A percentile compares a stretch with the other conserved stretches of the same genome.
Evolutionary conservation across 2,888 invertebrate species (phyloP).

Genomic region (Embidobia sp.): DNA sequence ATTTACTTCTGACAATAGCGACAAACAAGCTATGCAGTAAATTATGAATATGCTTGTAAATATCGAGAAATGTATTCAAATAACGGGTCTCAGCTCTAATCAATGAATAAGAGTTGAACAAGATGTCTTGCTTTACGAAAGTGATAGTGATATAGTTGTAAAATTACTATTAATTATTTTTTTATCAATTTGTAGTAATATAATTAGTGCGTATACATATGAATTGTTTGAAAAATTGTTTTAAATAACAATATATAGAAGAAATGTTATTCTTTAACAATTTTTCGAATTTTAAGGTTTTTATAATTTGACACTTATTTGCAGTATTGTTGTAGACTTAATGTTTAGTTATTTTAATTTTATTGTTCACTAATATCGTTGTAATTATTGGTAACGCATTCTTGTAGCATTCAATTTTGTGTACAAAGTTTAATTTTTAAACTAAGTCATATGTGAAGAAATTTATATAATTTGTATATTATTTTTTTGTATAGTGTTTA

Average conservation of each 20-base stretch:
- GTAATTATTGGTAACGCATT: too few relatives aligned
- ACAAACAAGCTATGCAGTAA: slow-evolving; percentile 32
- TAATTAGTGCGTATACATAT: slow-evolving; percentile 10
- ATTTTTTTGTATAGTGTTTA: too few relatives aligned
- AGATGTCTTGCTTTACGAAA: slow-evolving; percentile 30
- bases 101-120: slow-evolving; percentile 17
- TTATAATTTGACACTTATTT: slow-evolving; percentile 3
- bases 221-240: slow-evolving; percentile 50
- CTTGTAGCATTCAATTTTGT: too few relatives aligned
- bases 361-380: too few relatives aligned
- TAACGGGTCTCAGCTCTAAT: slow-evolving; percentile 10
- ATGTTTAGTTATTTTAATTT: too few relatives aligned
- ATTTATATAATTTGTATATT: too few relatives aligned
- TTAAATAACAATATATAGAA: neutral
- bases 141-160: slow-evolving; percentile 47
- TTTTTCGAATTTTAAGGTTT: slow-evolving; percentile 36
- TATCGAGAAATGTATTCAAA: slow-evolving; percentile 22
- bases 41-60: slow-evolving; percentile 40
- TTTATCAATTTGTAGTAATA: neutral
- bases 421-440: too few relatives aligned
- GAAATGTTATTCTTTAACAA: slow-evolving; percentile 34
- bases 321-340: slow-evolving; percentile 34
- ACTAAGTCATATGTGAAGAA: too few relatives aligned
- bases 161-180: slow-evolving; percentile 4
- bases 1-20: neutral